These are phyloP conservation scores for Pica pica DNA, from an alignment of 2,113 vertebrate species.

Conservation along the genomic window DNA sequence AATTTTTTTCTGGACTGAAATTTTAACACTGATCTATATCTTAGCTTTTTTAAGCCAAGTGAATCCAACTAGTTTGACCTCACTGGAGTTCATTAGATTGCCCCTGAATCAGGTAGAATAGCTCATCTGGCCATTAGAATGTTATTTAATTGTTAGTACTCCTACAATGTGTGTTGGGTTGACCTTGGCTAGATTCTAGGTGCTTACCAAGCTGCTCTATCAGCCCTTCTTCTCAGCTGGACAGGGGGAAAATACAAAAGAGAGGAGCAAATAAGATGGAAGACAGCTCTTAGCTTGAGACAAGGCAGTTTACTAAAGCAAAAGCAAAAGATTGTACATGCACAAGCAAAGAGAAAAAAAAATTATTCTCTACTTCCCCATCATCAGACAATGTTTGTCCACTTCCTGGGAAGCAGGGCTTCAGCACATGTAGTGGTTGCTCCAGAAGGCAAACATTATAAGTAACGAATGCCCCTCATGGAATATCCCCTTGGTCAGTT, in stretches of 20 bases:
- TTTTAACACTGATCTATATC: neutral
- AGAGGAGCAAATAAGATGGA: neutral
- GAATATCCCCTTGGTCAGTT: neutral
- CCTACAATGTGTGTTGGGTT: neutral
- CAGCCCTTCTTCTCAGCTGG: neutral
- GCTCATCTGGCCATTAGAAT: neutral
- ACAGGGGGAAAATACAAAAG: neutral
- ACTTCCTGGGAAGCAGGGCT: neutral
- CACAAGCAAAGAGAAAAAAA: neutral
- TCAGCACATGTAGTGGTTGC: neutral
- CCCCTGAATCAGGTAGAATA: neutral
- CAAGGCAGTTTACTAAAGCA: neutral
- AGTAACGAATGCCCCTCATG: accelerated
- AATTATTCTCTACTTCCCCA: neutral
- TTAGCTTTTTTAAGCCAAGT: neutral
- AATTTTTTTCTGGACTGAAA: neutral
- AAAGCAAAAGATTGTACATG: neutral
- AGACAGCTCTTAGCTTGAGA: accelerated
- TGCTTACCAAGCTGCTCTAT: neutral
- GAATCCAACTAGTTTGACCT: neutral
- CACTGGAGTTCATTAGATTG: neutral
- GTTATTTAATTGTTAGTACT: neutral
- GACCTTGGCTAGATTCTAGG: neutral
- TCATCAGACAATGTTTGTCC: neutral
- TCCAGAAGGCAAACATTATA: accelerated